Percentiles rank a stretch among this genome's conserved stretches.
These are phyloP conservation scores for Galago senegalensis DNA, from an alignment of 2,797 vertebrate species.

Conservation along the genomic window DNA sequence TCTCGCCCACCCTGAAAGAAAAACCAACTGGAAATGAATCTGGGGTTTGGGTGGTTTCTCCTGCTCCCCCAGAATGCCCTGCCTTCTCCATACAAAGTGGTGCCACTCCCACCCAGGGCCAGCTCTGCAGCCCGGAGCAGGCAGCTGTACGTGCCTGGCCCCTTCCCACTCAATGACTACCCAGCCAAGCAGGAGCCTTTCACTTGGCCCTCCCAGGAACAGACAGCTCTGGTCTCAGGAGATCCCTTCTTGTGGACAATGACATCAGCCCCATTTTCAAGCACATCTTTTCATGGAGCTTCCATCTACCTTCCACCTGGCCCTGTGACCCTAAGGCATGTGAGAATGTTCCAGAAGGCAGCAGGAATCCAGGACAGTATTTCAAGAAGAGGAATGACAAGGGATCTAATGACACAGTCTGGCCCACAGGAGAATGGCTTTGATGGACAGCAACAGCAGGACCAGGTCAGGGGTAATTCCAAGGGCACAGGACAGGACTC, in stretches of 20 bases:
- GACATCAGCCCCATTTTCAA: background rate
- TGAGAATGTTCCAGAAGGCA: background rate
- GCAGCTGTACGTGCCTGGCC: fast-evolving
- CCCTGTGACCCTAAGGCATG: background rate
- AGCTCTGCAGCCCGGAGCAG: background rate
- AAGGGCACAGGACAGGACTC: background rate
- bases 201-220: background rate
- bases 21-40: background rate
- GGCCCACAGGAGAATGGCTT: background rate
- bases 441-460: background rate
- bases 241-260: background rate
- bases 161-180: background rate
- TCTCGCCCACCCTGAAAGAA: background rate
- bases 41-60: background rate
- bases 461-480: background rate
- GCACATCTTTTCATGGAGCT: background rate
- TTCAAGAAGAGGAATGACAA: background rate
- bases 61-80: background rate
- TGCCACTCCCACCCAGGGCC: background rate
- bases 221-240: background rate
- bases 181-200: background rate
- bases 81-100: background rate
- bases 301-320: background rate
- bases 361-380: background rate
- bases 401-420: background rate